These are phyloP conservation scores for Erebia ligea DNA, from an alignment of 2,888 invertebrate genomes.

Conservation along the genomic window DNA sequence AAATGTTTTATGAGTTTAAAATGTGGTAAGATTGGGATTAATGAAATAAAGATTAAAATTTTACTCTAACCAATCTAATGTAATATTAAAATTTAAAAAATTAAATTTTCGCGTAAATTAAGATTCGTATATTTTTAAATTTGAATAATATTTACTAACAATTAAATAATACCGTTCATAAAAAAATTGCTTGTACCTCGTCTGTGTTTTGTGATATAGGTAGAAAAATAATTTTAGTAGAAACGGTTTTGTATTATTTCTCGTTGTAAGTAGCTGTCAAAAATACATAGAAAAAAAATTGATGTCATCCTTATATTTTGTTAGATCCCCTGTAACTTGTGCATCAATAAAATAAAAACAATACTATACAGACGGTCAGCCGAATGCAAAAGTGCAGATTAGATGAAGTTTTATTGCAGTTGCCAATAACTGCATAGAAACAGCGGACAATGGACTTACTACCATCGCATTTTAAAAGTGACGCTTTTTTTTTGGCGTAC, in stretches of 20 bases:
- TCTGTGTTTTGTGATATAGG: slow-evolving; percentile 24
- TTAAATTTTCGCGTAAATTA: slow-evolving; percentile 16
- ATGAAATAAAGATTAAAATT: neutral
- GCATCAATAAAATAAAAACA: no score
- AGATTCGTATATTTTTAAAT: slow-evolving; percentile 24
- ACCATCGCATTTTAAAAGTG: no score
- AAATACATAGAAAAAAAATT: slow-evolving; percentile 44
- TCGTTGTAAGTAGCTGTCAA: slow-evolving; percentile 63
- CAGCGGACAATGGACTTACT: no score
- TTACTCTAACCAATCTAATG: slow-evolving; percentile 5
- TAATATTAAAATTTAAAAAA: neutral
- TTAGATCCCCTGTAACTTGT: no score
- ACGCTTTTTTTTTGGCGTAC: no score
- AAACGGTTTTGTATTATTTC: slow-evolving; percentile 36
- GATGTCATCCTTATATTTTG: neutral
- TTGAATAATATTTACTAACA: slow-evolving; percentile 4
- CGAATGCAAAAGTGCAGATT: no score
- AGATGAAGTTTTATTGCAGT: no score
- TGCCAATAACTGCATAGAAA: no score
- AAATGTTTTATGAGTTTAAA: neutral
- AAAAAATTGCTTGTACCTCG: slow-evolving; percentile 20
- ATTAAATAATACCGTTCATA: slow-evolving; percentile 7
- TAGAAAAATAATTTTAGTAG: slow-evolving; percentile 34
- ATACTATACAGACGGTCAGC: no score
- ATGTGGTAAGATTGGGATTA: slow-evolving; percentile 8